Evolutionary conservation across 2,888 invertebrate genomes (phyloP), one percentile per base, ranked within the genome.

Genomic region (Caenorhabditis afra): DNA sequence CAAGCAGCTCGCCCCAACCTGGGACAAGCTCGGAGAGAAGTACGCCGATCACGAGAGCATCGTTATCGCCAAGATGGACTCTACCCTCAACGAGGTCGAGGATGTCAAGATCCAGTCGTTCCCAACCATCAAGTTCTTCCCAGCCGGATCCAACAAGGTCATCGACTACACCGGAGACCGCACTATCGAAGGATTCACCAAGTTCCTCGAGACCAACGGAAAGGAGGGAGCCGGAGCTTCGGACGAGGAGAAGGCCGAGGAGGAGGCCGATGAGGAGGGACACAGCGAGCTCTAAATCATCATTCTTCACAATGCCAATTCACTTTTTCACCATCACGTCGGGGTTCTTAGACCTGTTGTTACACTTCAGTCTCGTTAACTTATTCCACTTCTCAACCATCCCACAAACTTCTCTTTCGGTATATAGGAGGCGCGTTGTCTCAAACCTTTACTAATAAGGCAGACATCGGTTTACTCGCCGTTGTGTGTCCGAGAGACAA

Each of bases 31-130:
- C 88, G 97, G 94, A 82, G 97, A 97, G 91, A 95, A 97, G 91
- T 98, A 94, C 93, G 94, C 94, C 92, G 94, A 94, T 90, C 92
- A 90, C 82, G 90, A 94, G 86, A 94, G 94, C 83, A 93, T 98
- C 80, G 93, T 99, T 61, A 94, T 99, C 91, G 97, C 98, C 89
- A 99, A 99, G 93, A 97, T 99, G 93, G 99, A 99, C 92, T 94
- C 98, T 81, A 99, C 99, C 70, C 95, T 94, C 90, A 99, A 99
- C 92, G 99, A 99, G 92, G 85, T 89, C 64, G 89, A 88, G 62
- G 88, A 89, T 73, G 87, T 89, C 71, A 89, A 89, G 86, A 82
- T 89, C 79, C 88, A 89, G 78, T 90, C 89, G 37, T 90, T 96
- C 94, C 97, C 97, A 79, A 97, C 96, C 81, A 94, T 97, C 91